phyloP scores from a whole-genome alignment of 2,797 vertebrate species.

The Oophaga sylvatica region DNA sequence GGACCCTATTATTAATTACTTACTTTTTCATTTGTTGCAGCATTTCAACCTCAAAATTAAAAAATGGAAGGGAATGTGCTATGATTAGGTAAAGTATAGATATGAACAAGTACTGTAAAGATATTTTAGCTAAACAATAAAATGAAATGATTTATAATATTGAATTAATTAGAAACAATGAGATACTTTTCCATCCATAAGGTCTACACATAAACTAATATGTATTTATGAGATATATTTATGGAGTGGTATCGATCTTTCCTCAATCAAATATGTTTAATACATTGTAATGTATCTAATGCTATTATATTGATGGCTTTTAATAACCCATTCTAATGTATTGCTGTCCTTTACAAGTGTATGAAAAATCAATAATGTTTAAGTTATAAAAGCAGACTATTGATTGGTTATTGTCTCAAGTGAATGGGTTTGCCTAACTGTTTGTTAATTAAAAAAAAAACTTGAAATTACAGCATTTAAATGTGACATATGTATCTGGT shows the following conservation, averaged over 20 bases:
- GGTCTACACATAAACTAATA: not conserved
- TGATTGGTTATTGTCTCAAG: slow-evolving; percentile 45
- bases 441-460: not conserved
- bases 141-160: not conserved
- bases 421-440: slow-evolving; percentile 11
- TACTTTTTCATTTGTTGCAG: no score
- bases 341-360: slow-evolving; percentile 22
- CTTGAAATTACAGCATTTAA: not conserved
- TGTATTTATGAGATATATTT: slow-evolving; percentile 36
- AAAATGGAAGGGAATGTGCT: no score
- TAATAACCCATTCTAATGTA: slow-evolving; percentile 29
- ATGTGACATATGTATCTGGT: slow-evolving; percentile 19
- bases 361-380: slow-evolving; percentile 48
- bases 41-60: no score
- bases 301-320: slow-evolving; percentile 38
- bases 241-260: slow-evolving; percentile 6
- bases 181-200: not conserved
- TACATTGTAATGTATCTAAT: slow-evolving; percentile 29
- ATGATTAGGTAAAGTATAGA: no score
- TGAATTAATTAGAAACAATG: not conserved
- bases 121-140: not conserved
- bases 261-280: slow-evolving; percentile 21
- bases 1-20: no score
- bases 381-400: slow-evolving; percentile 29
- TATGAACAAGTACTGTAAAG: not conserved